Evolutionary conservation across 2,797 vertebrate species (phyloP).

Genomic region (Iguana delicatissima): DNA sequence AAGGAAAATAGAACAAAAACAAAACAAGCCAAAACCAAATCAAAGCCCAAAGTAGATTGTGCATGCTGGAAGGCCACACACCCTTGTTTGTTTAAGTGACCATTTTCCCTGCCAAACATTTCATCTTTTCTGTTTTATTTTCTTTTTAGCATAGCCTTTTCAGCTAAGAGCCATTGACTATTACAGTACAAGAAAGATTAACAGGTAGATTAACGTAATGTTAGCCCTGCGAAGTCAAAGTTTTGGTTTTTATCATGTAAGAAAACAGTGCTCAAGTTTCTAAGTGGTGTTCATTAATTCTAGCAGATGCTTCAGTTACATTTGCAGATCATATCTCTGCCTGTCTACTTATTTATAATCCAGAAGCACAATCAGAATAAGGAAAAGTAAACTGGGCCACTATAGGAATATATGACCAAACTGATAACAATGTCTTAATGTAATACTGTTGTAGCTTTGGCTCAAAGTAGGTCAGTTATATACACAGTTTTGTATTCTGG

Average conservation of each 20-base stretch:
- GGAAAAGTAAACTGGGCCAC: neutral
- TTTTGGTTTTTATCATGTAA: neutral
- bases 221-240: neutral
- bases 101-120: neutral
- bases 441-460: neutral
- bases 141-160: neutral
- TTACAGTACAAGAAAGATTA: neutral
- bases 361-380: neutral
- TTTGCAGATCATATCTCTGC: neutral
- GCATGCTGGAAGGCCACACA: neutral
- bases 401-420: neutral
- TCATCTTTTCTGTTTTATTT: neutral
- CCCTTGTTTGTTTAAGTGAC: neutral
- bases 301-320: neutral
- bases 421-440: slow-evolving; percentile 4
- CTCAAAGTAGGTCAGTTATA: neutral
- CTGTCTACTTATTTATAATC: neutral
- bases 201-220: neutral
- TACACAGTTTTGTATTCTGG: neutral
- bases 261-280: neutral
- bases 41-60: neutral
- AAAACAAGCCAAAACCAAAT: no score
- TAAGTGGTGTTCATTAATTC: neutral
- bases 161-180: neutral
- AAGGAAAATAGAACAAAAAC: no score